Evolutionary conservation across 1,140 invertebrate genomes (phyloP).

Genomic region (Drosophila pandora): DNA sequence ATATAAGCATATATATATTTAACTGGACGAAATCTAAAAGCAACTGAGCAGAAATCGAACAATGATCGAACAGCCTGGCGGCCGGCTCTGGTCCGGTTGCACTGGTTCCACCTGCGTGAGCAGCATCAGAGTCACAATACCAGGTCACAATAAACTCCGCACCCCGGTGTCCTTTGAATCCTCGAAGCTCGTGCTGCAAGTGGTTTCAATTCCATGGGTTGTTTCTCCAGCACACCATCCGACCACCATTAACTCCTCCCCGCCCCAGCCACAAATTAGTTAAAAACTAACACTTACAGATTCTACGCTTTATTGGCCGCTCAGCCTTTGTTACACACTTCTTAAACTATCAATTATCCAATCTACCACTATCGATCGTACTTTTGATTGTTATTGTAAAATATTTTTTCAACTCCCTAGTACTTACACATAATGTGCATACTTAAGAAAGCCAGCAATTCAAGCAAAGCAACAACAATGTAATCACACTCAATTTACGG

Average conservation of each 20-base stretch:
- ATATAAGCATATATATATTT: slow-evolving; percentile 43
- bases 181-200: slow-evolving; percentile 28
- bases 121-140: no score
- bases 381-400: slow-evolving; percentile 64
- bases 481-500: slow-evolving; percentile 40
- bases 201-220: slow-evolving; percentile 35
- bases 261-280: slow-evolving; percentile 9
- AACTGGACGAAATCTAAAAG: slow-evolving; percentile 22
- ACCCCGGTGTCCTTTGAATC: slow-evolving; percentile 12
- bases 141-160: neutral
- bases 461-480: slow-evolving; percentile 15
- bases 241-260: neutral
- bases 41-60: slow-evolving; percentile 30
- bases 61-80: slow-evolving; percentile 12
- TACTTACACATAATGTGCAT: slow-evolving; percentile 39
- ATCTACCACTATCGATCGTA: slow-evolving; percentile 48
- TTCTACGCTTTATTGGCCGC: slow-evolving; percentile 41
- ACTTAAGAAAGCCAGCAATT: slow-evolving; percentile 20
- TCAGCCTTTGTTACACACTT: slow-evolving; percentile 49
- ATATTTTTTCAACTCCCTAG: slow-evolving; percentile 61
- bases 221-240: neutral
- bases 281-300: slow-evolving; percentile 29
- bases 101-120: neutral
- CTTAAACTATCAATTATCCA: slow-evolving; percentile 48
- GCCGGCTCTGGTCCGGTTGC: slow-evolving; percentile 8